Evolutionary conservation across 2,888 invertebrate genomes (phyloP), one percentile per base, ranked within the genome.

Genomic region (Eupithecia insigniata): DNA sequence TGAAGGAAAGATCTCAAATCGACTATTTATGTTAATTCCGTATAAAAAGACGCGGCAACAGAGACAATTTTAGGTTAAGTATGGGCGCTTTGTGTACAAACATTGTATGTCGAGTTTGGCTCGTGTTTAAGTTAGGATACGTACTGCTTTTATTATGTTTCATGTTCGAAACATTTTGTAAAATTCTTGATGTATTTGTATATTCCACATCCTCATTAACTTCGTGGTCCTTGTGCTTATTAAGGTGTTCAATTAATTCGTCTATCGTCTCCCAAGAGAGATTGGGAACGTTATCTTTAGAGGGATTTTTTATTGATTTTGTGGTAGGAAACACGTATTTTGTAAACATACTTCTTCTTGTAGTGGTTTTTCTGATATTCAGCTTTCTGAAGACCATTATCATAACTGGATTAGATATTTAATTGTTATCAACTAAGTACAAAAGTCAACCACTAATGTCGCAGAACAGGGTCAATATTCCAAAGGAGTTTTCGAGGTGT

Each of bases 91-190:
- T n/a, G n/a, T n/a, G n/a, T n/a, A n/a, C n/a, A n/a, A n/a, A n/a
- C n/a, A n/a, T n/a, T n/a, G n/a, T n/a, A n/a, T n/a, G n/a, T n/a
- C n/a, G n/a, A n/a, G n/a, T n/a, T n/a, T n/a, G n/a, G n/a, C n/a
- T 43, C 18, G 8, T 16, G n/a, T 43, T n/a, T 39, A 43, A 6
- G n/a, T 8, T 43, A 26, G 14, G 2, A 64, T 64, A 73, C 83
- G 79, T 70, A 91, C 91, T 84, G 70, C 88, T 90, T 10, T 76
- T 76, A 79, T 85, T 88, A 26, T 84, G 81, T 62, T 83, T 76
- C 30, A 74, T 80, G 34, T 86, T 82, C 69, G 84, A 79, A 66
- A 86, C 79, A 5, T 81, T 82, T 70, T 84, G 80, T 32, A 85
- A 69, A 43, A 86, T 60, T 36, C 32, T 46, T n/a, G 36, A 69